These are phyloP conservation scores for Vulpes ferrilata DNA, from an alignment of 2,113 vertebrate genomes.

Conservation along the genomic window DNA sequence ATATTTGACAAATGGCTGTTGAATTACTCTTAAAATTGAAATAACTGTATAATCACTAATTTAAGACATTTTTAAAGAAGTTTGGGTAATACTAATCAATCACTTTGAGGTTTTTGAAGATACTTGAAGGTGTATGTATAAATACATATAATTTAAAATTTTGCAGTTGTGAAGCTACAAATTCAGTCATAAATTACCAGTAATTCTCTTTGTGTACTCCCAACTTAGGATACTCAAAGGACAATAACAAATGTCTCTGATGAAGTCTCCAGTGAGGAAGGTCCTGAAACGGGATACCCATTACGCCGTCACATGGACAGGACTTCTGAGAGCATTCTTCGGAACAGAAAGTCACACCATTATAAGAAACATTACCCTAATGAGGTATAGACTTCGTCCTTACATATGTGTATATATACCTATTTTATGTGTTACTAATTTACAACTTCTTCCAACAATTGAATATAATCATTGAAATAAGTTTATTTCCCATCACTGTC, in stretches of 20 bases:
- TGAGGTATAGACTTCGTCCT: slow-evolving; percentile 89
- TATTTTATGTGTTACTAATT: background rate
- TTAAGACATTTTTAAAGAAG: slow-evolving; percentile 48
- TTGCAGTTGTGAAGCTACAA: background rate
- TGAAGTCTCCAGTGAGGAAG: slow-evolving; percentile 98
- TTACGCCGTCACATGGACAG: slow-evolving; percentile 90
- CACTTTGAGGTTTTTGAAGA: slow-evolving; percentile 4
- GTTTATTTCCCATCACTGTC: slow-evolving; percentile 19
- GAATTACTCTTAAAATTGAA: slow-evolving; percentile 51
- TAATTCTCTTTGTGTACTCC: slow-evolving; percentile 47
- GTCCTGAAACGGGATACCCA: slow-evolving; percentile 92
- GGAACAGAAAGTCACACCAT: slow-evolving; percentile 94
- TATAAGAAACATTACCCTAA: slow-evolving; percentile 95
- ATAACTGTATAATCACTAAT: background rate
- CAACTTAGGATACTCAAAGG: slow-evolving; percentile 89
- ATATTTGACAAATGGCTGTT: slow-evolving; percentile 36
- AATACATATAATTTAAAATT: background rate
- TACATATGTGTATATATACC: background rate
- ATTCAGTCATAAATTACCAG: background rate
- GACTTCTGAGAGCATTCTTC: slow-evolving; percentile 90
- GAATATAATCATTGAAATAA: slow-evolving; percentile 1
- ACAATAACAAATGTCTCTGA: slow-evolving; percentile 91
- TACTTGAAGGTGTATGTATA: slow-evolving; percentile 1
- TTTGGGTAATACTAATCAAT: background rate
- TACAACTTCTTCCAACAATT: slow-evolving; percentile 33